A percentile compares a stretch with the other conserved stretches of the same genome.
These are phyloP conservation scores for Pao palembangensis DNA, from an alignment of 2,113 vertebrate genomes.

Conservation along the genomic window DNA sequence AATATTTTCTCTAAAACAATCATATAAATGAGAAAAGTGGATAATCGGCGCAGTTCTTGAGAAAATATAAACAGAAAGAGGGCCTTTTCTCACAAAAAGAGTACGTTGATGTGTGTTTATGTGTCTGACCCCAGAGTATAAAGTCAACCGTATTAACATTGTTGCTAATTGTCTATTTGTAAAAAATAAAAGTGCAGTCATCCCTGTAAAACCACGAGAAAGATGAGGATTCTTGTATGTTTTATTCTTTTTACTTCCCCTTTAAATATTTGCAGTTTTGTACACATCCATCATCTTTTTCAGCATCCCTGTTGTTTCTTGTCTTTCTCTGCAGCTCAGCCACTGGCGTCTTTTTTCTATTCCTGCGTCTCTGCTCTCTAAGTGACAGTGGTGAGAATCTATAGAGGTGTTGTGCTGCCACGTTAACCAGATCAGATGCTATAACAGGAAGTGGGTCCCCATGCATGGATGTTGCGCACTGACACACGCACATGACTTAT, in stretches of 20 bases:
- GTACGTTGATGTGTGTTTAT: too few species aligned
- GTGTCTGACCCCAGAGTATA: constrained; percentile 10
- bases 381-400: constrained; percentile 38
- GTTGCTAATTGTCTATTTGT: constrained; percentile 26
- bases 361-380: constrained; percentile 28
- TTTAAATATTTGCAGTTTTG: constrained; percentile 18
- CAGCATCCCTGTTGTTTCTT: constrained; percentile 3
- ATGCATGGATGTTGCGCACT: constrained; percentile 27
- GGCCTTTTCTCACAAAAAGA: too few species aligned
- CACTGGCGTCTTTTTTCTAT: constrained; percentile 27
- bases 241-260: constrained; percentile 3
- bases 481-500: constrained; percentile 54
- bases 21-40: too few species aligned
- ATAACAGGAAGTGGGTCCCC: constrained; percentile 58
- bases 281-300: constrained; percentile 14
- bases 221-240: constrained; percentile 1
- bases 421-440: constrained; percentile 62
- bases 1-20: too few species aligned
- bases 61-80: too few species aligned
- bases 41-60: too few species aligned
- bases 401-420: constrained; percentile 42
- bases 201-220: constrained; percentile 22
- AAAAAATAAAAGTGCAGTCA: constrained; percentile 28
- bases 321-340: constrained; percentile 4
- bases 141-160: constrained; percentile 29